Evolutionary conservation across 2,113 vertebrate species (phyloP).

Genomic region (Sitta europaea): DNA sequence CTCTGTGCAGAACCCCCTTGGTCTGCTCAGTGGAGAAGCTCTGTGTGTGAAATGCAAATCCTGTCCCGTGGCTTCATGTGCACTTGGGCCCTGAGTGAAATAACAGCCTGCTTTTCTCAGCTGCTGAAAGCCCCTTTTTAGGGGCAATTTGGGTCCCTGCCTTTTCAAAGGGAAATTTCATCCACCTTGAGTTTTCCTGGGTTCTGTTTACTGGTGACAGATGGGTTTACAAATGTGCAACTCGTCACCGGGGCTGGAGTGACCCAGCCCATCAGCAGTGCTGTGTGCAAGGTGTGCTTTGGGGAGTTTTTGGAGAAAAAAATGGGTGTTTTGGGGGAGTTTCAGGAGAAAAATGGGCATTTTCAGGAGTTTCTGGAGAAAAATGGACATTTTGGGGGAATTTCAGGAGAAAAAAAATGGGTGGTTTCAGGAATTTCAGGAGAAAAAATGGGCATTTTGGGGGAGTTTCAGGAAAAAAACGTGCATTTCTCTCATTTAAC

Average conservation of each 20-base stretch:
- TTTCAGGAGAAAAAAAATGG: neutral
- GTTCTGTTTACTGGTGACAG: neutral
- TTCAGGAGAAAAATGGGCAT: no score
- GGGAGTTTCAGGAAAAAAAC: neutral
- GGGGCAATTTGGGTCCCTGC: neutral
- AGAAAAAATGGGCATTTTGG: neutral
- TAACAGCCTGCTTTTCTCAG: neutral
- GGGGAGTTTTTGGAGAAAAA: neutral
- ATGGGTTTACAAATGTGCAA: neutral
- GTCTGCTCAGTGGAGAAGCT: neutral
- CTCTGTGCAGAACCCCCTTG: neutral
- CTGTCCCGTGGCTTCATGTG: neutral
- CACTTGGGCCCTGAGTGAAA: neutral
- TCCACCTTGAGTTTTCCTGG: neutral
- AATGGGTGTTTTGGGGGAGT: neutral
- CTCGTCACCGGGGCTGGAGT: neutral
- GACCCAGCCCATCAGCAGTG: accelerated
- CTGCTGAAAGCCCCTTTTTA: neutral
- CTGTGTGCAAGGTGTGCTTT: neutral
- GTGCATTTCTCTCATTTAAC: neutral
- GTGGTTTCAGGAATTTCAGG: no score
- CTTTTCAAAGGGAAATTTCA: neutral
- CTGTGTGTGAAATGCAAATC: neutral
- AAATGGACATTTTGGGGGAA: neutral
- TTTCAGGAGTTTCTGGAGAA: neutral